Evolutionary conservation across 2,113 vertebrate genomes (phyloP), one percentile per base, ranked within the genome.

Genomic region (Suricata suricatta): DNA sequence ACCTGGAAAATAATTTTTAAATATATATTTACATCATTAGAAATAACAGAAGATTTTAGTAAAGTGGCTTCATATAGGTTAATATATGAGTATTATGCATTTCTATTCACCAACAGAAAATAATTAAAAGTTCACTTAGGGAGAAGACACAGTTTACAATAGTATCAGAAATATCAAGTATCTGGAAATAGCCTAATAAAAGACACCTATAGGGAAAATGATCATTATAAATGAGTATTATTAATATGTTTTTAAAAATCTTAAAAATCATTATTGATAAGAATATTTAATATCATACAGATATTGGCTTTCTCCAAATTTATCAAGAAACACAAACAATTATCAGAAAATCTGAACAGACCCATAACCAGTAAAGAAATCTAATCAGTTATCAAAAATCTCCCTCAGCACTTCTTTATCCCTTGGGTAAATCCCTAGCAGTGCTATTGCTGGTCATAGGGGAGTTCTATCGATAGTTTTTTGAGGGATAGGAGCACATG

Each of bases 161-260:
- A 74, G 60, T 93, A 88, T 83, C 77, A 96, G 47, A 94, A 95
- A 93, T 90, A 41, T 68, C 74, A 96, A 86, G 31, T 87, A 41
- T 50, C 27, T 82, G 38, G 29, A 9, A 54, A 86, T 76, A 77
- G 68, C 52, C 17, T 89, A 90, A 90, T 71, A 93, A 0, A 69
- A 86, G 25, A 93, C 7, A 77, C 8, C 23, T 80, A 74, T 27
- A 63, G 17, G 44, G 31, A 77, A 86, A 95, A 66, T 93, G 47
- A 71, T 54, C n/a, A n/a, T n/a, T n/a, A n/a, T n/a, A n/a, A n/a
- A n/a, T n/a, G n/a, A 92, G 50, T 74, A 2, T 91, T 54, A 94
- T 71, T 76, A 91, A 80, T 16, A 85, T 7, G 27, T 88, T 68
- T 91, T 63, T 14, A 81, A 76, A 63, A 5, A 68, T 11, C 27